Conservation (phyloP, 2,113 vertebrate genomes). For the Otis tarda region DNA sequence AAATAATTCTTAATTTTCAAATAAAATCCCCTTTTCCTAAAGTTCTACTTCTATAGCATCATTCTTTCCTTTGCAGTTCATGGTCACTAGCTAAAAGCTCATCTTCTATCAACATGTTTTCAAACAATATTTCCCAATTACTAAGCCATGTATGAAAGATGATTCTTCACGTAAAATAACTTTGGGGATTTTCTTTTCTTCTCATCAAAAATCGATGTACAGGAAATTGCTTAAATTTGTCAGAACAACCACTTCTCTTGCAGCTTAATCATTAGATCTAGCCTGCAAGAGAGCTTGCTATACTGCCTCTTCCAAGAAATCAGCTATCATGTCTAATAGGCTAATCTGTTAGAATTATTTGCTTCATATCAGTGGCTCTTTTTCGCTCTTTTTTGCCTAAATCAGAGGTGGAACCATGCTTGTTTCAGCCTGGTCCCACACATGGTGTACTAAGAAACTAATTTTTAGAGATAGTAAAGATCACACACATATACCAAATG, state of each 20-base stretch:
- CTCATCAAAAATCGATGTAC: constrained; percentile 45
- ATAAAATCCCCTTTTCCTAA: background rate
- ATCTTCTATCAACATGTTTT: constrained; percentile 21
- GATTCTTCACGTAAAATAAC: background rate
- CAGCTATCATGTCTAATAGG: background rate
- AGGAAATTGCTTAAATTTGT: constrained; percentile 56
- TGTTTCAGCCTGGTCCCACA: background rate
- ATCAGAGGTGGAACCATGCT: background rate
- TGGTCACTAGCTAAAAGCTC: constrained; percentile 6
- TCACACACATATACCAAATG: background rate
- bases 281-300: background rate
- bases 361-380: background rate
- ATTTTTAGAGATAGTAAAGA: background rate
- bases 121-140: constrained; percentile 41
- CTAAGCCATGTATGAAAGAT: constrained; percentile 13
- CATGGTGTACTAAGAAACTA: background rate
- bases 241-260: constrained; percentile 27
- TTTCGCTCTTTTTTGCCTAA: background rate
- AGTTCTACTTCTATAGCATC: constrained; percentile 1
- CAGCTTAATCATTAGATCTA: constrained; percentile 4
- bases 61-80: background rate
- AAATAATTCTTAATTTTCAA: constrained; percentile 50
- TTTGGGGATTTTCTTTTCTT: constrained; percentile 21
- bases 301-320: background rate
- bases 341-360: background rate